Percentiles rank a stretch among this genome's conserved stretches.
phyloP scores from a whole-genome alignment of 2,113 vertebrate genomes.

The Gymnobelideus leadbeateri region DNA sequence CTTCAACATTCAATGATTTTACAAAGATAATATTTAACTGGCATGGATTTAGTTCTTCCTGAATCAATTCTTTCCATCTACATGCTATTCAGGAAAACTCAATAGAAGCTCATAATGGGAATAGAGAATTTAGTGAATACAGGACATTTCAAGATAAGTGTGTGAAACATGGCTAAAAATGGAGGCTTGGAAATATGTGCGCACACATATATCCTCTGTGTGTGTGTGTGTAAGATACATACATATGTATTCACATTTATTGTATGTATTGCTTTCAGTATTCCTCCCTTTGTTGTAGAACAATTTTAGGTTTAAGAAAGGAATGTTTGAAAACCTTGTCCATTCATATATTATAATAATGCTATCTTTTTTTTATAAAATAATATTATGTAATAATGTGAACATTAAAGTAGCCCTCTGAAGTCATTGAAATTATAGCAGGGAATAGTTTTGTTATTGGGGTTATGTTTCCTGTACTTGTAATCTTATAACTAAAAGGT shows the following conservation, averaged over 20 bases:
- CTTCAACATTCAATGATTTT: neutral
- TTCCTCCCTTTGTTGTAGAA: neutral
- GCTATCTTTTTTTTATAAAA: neutral
- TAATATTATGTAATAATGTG: neutral
- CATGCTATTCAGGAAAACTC: neutral
- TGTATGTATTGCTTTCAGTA: neutral
- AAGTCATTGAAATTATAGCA: neutral
- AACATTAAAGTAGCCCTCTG: neutral
- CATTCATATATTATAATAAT: neutral
- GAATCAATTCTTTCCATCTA: neutral
- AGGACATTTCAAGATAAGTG: neutral
- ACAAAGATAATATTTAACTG: neutral
- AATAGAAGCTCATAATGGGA: neutral
- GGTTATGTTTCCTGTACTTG: neutral
- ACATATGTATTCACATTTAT: too few relatives aligned
- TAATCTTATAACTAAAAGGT: neutral
- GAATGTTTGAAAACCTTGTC: neutral
- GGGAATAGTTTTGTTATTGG: neutral
- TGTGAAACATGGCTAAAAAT: neutral
- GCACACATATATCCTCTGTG: neutral
- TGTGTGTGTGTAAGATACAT: too few relatives aligned
- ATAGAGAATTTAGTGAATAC: neutral
- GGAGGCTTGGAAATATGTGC: neutral
- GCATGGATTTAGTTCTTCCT: neutral
- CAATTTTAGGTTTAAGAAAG: neutral